phyloP scores from a whole-genome alignment of 2,113 vertebrate species.

The Poeciliopsis turrubarensis region DNA sequence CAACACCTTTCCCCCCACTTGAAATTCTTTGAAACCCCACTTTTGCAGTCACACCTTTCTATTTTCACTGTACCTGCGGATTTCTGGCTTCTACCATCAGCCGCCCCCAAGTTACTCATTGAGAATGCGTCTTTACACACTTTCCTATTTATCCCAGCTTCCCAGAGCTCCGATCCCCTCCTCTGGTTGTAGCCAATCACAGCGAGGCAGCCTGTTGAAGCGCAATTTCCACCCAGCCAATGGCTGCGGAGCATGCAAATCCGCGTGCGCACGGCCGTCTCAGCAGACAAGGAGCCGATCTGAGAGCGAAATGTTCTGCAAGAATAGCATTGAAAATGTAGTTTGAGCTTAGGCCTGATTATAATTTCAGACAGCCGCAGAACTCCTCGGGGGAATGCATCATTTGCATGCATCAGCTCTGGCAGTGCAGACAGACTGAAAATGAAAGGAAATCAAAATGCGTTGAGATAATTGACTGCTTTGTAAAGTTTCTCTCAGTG shows the following conservation, averaged over 20 bases:
- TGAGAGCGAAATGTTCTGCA: conserved; percentile 26
- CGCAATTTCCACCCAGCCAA: conserved; percentile 56
- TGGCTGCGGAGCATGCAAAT: conserved; percentile 63
- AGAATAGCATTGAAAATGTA: conserved; percentile 24
- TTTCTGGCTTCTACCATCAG: background rate
- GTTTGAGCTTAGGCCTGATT: conserved; percentile 21
- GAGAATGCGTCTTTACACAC: conserved; percentile 10
- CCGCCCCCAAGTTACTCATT: conserved; percentile 4
- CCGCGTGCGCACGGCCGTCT: conserved; percentile 4
- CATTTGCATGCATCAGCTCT: background rate
- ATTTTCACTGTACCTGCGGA: conserved; percentile 6
- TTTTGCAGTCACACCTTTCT: background rate
- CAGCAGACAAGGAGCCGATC: conserved; percentile 27
- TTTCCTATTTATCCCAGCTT: conserved; percentile 70
- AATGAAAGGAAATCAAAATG: background rate
- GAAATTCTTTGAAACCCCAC: background rate
- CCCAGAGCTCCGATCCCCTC: conserved; percentile 35
- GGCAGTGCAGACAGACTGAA: background rate
- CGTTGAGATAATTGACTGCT: background rate
- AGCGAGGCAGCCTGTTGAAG: conserved; percentile 51
- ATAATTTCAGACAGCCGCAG: conserved; percentile 11
- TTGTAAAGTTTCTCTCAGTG: background rate
- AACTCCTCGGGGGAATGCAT: background rate
- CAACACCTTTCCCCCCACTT: background rate
- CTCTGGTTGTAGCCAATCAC: conserved; percentile 61